These are phyloP conservation scores for Tinea trinotella DNA, from an alignment of 2,888 invertebrate species.

Conservation along the genomic window DNA sequence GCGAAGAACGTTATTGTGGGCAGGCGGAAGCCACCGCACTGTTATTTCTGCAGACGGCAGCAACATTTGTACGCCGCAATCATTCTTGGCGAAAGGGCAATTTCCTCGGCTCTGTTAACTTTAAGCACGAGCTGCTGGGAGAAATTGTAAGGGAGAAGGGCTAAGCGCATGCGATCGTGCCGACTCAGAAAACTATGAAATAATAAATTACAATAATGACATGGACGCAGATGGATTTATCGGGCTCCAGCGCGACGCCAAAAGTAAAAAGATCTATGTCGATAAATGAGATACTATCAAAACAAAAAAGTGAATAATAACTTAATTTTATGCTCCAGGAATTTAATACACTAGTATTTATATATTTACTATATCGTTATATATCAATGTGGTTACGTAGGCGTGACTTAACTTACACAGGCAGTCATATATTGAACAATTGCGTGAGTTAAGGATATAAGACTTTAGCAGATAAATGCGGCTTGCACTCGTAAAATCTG, in stretches of 20 bases:
- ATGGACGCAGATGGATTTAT: conserved; percentile 33
- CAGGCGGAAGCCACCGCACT: conserved; percentile 57
- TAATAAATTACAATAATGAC: conserved; percentile 57
- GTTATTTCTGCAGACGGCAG: conserved; percentile 49
- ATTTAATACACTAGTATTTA: neutral
- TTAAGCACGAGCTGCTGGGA: conserved; percentile 45
- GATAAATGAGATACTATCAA: conserved; percentile 5
- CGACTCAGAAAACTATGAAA: conserved; percentile 47
- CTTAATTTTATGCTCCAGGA: neutral
- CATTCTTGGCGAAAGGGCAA: conserved; percentile 56
- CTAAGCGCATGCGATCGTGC: conserved; percentile 34
- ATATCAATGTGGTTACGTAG: neutral
- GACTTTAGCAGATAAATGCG: neutral
- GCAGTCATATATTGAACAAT: neutral
- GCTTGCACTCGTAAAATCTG: neutral
- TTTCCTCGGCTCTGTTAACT: conserved; percentile 55
- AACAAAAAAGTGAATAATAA: conserved; percentile 6
- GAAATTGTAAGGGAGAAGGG: conserved; percentile 45
- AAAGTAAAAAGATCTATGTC: neutral
- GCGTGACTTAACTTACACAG: conserved; percentile 1
- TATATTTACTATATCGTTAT: neutral
- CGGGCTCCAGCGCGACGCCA: conserved; percentile 20
- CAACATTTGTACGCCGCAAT: conserved; percentile 54
- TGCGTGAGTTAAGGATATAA: conserved; percentile 8
- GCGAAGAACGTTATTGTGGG: conserved; percentile 11